Percentiles rank a stretch among this genome's conserved stretches.
These are phyloP conservation scores for Papilio polyxenes DNA, from an alignment of 1,140 invertebrate species.

Conservation along the genomic window DNA sequence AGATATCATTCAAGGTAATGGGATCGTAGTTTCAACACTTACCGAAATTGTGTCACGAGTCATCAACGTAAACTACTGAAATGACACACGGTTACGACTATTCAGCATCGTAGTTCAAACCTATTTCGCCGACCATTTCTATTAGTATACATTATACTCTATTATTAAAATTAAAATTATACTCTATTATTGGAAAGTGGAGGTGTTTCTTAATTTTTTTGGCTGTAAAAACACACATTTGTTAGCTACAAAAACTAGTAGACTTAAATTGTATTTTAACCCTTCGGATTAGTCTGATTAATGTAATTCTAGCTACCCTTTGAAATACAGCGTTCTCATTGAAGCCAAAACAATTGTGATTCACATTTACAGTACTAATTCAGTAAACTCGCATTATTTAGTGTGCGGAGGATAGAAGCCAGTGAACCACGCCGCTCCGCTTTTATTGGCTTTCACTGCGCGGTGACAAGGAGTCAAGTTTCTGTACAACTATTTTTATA, in stretches of 20 bases:
- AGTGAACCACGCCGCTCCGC: slow-evolving; percentile 21
- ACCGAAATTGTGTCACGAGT: not conserved
- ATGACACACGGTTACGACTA: not conserved
- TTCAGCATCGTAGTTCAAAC: not conserved
- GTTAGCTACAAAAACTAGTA: not conserved
- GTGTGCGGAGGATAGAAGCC: slow-evolving; percentile 28
- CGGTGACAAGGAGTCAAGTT: slow-evolving; percentile 31
- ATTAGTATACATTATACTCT: too few species aligned
- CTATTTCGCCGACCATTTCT: too few species aligned
- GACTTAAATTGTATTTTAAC: not conserved
- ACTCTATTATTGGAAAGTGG: too few species aligned
- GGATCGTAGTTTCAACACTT: not conserved
- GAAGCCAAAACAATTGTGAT: slow-evolving; percentile 33
- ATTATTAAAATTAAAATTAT: too few species aligned
- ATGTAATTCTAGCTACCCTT: slow-evolving; percentile 20
- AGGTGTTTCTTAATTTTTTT: too few species aligned
- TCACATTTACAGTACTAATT: not conserved
- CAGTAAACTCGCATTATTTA: slow-evolving; percentile 31
- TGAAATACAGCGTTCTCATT: slow-evolving; percentile 7
- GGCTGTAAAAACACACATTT: not conserved
- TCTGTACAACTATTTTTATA: slow-evolving; percentile 30
- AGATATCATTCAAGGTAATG: not conserved
- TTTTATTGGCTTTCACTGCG: slow-evolving; percentile 35
- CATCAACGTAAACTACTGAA: not conserved
- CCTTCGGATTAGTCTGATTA: not conserved